Base-by-base conservation (phyloP, 2,113 vertebrate genomes). In the Ascaphus truei region DNA sequence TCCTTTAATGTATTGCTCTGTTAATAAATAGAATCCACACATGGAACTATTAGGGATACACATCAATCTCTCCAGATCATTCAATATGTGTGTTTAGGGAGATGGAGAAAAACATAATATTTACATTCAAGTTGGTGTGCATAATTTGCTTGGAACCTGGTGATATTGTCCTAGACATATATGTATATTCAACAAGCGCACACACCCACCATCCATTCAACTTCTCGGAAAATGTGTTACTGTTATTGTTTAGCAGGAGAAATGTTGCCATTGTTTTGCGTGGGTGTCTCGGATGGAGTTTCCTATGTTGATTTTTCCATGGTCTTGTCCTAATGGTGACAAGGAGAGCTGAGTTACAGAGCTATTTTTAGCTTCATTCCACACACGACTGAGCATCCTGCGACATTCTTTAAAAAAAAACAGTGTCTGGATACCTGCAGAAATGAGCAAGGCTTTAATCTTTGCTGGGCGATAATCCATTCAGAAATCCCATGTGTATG, bases 81-180 rank as follows among this genome's bases (percentile, higher is more conserved):
- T 80, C 62, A 41, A 27, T 74, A 68, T 76, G 41, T 83, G 82
- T 80, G 76, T 76, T 83, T 75, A 80, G 81, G 79, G 79, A 89
- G 83, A 57, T 81, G 86, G 86, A 84, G 83, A 81, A 77, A 88
- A 82, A 82, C 85, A 81, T 78, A 86, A 89, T 89, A 89, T 89
- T 90, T 89, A 87, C 87, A 82, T 72, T 83, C 82, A 87, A 85
- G 82, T 81, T 84, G 87, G 85, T 86, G 89, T 83, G 79, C 75
- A 80, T 81, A 89, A 89, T 91, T 89, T 85, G 76, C 86, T 85
- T 88, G 77, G 83, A 83, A 81, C 72, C 72, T 69, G 53, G 65
- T 52, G 55, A 51, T 60, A 39, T 52, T 50, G 62, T 67, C 55
- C 16, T 30, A 66, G 61, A 65, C 71, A 41, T 58, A 6, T 11